phyloP scores from a whole-genome alignment of 1,140 invertebrate genomes.

The Stenopsyche tienmushanensis region DNA sequence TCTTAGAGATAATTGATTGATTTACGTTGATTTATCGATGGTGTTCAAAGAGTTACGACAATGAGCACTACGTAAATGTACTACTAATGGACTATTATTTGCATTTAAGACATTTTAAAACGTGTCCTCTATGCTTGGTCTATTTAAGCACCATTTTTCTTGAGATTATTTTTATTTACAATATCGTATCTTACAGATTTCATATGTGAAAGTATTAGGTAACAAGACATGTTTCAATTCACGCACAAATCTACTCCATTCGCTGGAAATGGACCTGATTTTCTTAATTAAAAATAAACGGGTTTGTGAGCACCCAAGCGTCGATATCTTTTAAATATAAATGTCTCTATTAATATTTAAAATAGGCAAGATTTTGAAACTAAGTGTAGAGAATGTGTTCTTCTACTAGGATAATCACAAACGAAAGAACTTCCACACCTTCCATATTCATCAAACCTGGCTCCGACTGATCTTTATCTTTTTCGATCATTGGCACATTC shows the following conservation, averaged over 20 bases:
- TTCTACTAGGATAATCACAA: not conserved
- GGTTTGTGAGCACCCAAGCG: not conserved
- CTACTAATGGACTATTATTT: too few species aligned
- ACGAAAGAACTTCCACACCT: not conserved
- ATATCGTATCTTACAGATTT: conserved; percentile 34
- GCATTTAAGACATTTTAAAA: not conserved
- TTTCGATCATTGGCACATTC: too few species aligned
- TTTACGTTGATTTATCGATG: too few species aligned
- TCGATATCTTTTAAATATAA: too few species aligned
- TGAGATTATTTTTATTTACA: conserved; percentile 7
- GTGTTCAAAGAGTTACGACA: too few species aligned
- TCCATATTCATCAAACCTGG: not conserved
- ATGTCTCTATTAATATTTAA: too few species aligned
- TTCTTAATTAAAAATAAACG: not conserved
- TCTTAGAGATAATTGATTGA: too few species aligned
- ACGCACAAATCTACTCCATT: conserved; percentile 27
- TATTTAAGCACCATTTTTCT: not conserved
- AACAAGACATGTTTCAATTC: conserved; percentile 36
- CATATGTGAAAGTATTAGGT: conserved; percentile 40
- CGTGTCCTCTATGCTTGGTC: not conserved
- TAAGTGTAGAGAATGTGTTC: not conserved
- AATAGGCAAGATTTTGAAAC: too few species aligned
- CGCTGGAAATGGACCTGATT: not conserved
- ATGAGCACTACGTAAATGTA: too few species aligned
- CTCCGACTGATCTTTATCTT: too few species aligned